Evolutionary conservation across 1,140 invertebrate genomes (phyloP).

Genomic region (Cataglyphis hispanica): DNA sequence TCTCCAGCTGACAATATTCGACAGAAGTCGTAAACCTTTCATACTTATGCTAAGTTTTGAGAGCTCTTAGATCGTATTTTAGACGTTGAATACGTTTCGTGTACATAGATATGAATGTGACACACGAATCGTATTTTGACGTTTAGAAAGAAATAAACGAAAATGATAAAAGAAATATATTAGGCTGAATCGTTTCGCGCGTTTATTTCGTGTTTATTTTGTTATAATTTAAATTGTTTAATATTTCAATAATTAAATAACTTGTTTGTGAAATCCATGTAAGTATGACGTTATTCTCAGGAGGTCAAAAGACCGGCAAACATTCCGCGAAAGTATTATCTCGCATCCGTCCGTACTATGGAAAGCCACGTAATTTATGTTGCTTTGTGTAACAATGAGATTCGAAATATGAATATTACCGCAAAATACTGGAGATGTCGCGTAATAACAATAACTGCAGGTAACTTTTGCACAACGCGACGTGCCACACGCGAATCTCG

Average conservation of each 20-base stretch:
- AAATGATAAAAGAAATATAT: neutral
- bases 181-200: neutral
- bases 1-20: neutral
- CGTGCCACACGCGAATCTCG: slow-evolving; percentile 18
- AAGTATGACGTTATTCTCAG: neutral
- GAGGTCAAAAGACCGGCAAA: slow-evolving; percentile 7
- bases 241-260: neutral
- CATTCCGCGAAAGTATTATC: slow-evolving; percentile 12
- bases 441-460: slow-evolving; percentile 47
- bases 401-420: slow-evolving; percentile 31
- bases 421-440: slow-evolving; percentile 36
- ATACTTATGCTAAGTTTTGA: neutral
- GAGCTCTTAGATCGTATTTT: neutral
- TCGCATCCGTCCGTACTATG: neutral
- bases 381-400: slow-evolving; percentile 39
- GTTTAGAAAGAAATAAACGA: neutral
- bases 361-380: slow-evolving; percentile 34
- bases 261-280: neutral
- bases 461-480: slow-evolving; percentile 27
- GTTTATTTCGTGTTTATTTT: neutral
- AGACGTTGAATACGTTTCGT: neutral
- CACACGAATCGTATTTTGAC: neutral
- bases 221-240: neutral
- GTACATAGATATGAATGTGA: neutral
- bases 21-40: neutral